These are phyloP conservation scores for Lampropteryx suffumata DNA, from an alignment of 2,888 invertebrate genomes.

Conservation along the genomic window DNA sequence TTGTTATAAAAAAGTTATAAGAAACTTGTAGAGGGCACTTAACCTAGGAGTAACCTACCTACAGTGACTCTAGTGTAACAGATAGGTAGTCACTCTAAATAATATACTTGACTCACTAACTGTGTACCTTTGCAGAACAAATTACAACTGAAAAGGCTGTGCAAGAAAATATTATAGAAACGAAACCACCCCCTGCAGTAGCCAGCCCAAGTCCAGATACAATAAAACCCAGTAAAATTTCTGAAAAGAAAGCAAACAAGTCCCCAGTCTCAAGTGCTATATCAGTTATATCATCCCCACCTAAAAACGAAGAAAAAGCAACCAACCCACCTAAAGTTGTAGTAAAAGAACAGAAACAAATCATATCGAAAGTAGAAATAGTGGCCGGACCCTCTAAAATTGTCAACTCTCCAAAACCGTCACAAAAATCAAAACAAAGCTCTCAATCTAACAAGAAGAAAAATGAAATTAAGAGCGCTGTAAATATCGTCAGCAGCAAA, in stretches of 20 bases:
- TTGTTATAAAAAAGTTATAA: no score
- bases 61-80: no score
- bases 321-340: conserved; percentile 72
- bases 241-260: conserved; percentile 67
- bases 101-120: neutral
- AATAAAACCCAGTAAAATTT: conserved; percentile 73
- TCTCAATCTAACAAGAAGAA: conserved; percentile 57
- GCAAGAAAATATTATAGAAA: conserved; percentile 75
- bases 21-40: no score
- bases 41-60: no score
- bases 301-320: conserved; percentile 74
- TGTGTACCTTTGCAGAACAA: conserved; percentile 66
- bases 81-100: neutral
- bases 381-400: conserved; percentile 79
- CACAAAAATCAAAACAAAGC: conserved; percentile 52
- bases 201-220: conserved; percentile 68
- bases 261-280: conserved; percentile 69
- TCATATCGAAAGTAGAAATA: conserved; percentile 81
- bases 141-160: conserved; percentile 70
- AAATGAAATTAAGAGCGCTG: conserved; percentile 65
- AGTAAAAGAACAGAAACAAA: conserved; percentile 70
- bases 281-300: conserved; percentile 63
- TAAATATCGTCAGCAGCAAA: conserved; percentile 72
- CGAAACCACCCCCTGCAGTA: conserved; percentile 70
- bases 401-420: conserved; percentile 56